Evolutionary conservation across 2,113 vertebrate genomes (phyloP).

Genomic region (Sciurus niger): DNA sequence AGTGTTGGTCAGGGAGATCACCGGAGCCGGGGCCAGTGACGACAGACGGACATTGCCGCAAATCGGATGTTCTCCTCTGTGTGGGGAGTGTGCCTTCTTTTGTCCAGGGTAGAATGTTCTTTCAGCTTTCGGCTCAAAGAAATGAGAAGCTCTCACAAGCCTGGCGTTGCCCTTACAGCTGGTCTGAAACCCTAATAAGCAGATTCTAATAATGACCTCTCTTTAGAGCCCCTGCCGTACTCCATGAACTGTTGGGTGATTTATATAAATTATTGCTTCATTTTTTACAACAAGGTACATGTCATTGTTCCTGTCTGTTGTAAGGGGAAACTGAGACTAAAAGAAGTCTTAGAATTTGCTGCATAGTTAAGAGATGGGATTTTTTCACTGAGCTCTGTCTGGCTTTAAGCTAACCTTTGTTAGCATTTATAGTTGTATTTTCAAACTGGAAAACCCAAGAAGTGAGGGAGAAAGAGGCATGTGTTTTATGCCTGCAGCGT

Average conservation of each 20-base stretch:
- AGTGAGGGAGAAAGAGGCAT: background rate
- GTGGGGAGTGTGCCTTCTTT: background rate
- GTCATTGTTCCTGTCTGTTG: background rate
- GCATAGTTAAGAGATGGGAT: background rate
- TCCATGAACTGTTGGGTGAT: background rate
- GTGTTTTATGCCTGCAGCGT: background rate
- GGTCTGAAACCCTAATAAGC: background rate
- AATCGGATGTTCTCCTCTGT: background rate
- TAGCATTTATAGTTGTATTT: constrained; percentile 16
- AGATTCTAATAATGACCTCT: background rate
- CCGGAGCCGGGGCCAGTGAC: background rate
- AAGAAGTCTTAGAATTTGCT: background rate
- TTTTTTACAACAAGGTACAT: background rate
- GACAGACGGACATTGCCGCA: background rate
- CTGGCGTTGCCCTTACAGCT: background rate
- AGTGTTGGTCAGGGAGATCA: background rate
- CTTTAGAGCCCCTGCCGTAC: background rate
- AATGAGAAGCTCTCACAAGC: background rate
- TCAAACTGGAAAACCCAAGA: background rate
- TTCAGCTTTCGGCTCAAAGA: background rate
- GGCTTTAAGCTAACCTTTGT: background rate
- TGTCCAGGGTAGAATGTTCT: background rate
- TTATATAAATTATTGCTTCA: constrained; percentile 1
- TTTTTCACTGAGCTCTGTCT: background rate
- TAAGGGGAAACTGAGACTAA: background rate